Base-by-base conservation (phyloP, 2,113 vertebrate genomes). In the Phycodurus eques region DNA sequence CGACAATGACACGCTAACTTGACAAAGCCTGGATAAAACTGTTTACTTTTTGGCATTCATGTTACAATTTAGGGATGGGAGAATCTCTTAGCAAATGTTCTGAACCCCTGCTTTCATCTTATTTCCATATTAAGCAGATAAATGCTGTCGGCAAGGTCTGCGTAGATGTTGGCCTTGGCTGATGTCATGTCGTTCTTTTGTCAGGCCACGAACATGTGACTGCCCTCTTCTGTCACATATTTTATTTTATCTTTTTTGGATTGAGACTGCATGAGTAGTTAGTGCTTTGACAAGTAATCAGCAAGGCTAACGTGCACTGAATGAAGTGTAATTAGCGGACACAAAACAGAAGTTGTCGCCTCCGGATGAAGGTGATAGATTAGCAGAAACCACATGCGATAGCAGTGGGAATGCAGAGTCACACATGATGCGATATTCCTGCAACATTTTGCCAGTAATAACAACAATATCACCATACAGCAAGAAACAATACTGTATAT, bases 341-440 rank as follows among this genome's bases (percentile, higher is more conserved):
- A 35, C 12, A 61, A 46, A 42, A 60, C 51, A 62, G 27, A 49
- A 22, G 47, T 54, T 27, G 62, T 75, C 78, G 68, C 71, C 75
- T 67, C 74, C 79, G 81, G 71, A 75, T 57, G 63, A 73, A 72
- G 63, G 69, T 12, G 83, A 73, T 82, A 88, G 84, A 82, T 86
- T 59, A 20, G 70, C 77, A 82, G 20, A 64, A 44, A 64, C 62
- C 62, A 64, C n/a, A 22, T 22, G 2, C 0, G 56, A 27, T 59
- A 11, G 56, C 19, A 11, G 3, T 31, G 56, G 22, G 56, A 31
- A 31, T 59, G n/a, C n/a, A 10, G 11, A 27, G 56, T 59, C 12
- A 59, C 56, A 31, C 11, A 59, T 7, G 56, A 27, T 27, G 27
- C 11, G 2, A 13, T 57, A 10, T 56, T 56, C n/a, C 19, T 20